Base-by-base conservation (phyloP, 2,888 invertebrate genomes). In the Archips crataeganus region DNA sequence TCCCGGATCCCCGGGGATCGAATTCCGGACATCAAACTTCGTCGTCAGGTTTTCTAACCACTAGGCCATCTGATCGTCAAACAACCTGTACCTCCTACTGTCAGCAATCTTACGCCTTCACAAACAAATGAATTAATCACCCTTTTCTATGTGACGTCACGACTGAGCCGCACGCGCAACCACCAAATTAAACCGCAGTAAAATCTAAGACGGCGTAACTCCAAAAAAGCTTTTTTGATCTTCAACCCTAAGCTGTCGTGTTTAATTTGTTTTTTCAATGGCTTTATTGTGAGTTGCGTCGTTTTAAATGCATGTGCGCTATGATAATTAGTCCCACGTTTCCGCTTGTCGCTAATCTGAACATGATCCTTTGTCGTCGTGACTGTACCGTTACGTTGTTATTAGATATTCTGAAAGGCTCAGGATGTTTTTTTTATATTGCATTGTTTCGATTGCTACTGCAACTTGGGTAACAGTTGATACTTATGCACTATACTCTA, bases 141-240 rank as follows among this genome's bases (percentile, higher is more conserved):
- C 86, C 85, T 88, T 88, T 84, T 85, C 83, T 82, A 90, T 92
- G 93, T 93, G 94, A 93, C 92, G 92, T 92, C 94, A 94, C 93
- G 94, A 93, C 83, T 85, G 80, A 76, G 79, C 79, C 90, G 91
- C 93, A 92, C 92, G 93, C 89, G 88, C 88, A 76, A 85, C 89
- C 87, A 88, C 86, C 82, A 89, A 88, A 90, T 89, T 85, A 85
- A 77, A 73, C 32, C 32, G 4, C 32, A 32, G 32, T 11, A 4
- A 11, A 2, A 1, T 57, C 32, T 32, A 57, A 57, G 32, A 10
- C 1, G 57, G 2, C 57, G 23, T 32, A 57, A 57, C 32, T 57
- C 32, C 3, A 57, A 32, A 9, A 11, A 10, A 3, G 11, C 3
- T 1, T 3, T 57, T 49, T 57, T 11, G 1, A 32, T 3, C 11